Conservation (phyloP, 2,797 vertebrate species). For the Labroides dimidiatus region DNA sequence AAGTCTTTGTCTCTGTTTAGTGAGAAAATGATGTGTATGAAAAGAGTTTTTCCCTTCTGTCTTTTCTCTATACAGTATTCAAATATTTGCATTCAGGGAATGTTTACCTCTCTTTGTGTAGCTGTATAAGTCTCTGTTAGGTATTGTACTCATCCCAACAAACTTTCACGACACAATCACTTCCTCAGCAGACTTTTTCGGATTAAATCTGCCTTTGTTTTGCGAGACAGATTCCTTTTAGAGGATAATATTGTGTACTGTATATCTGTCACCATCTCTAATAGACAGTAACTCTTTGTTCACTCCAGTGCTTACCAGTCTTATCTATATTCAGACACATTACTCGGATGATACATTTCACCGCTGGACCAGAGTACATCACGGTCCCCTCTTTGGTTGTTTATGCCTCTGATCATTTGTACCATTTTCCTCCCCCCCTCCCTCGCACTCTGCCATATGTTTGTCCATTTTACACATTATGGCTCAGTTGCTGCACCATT, state of each 20-base stretch:
- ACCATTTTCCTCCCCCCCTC: conserved; percentile 3
- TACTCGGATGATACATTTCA: conserved; percentile 1
- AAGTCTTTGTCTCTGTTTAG: background rate
- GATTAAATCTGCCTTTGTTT: conserved; percentile 29
- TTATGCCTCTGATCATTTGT: conserved; percentile 11
- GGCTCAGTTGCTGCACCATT: conserved; percentile 19
- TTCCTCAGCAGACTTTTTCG: conserved; percentile 17
- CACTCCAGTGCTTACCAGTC: background rate
- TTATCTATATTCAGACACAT: conserved; percentile 2
- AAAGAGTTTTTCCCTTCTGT: background rate
- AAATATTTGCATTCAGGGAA: background rate
- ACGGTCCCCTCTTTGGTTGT: conserved; percentile 18
- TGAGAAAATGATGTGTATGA: background rate
- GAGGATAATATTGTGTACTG: background rate
- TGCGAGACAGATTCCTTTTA: conserved; percentile 28
- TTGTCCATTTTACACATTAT: conserved; percentile 22
- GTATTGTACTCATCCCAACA: conserved; percentile 3
- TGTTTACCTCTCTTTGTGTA: conserved; percentile 1
- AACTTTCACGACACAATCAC: conserved; percentile 1
- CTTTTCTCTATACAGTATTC: background rate
- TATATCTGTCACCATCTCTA: conserved; percentile 6
- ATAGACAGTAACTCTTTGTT: conserved; percentile 6
- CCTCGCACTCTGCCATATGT: conserved; percentile 9
- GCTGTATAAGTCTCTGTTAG: conserved; percentile 7
- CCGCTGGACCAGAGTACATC: conserved; percentile 20